Conservation (phyloP, 2,888 invertebrate genomes). For the Athripsodes cinereus region DNA sequence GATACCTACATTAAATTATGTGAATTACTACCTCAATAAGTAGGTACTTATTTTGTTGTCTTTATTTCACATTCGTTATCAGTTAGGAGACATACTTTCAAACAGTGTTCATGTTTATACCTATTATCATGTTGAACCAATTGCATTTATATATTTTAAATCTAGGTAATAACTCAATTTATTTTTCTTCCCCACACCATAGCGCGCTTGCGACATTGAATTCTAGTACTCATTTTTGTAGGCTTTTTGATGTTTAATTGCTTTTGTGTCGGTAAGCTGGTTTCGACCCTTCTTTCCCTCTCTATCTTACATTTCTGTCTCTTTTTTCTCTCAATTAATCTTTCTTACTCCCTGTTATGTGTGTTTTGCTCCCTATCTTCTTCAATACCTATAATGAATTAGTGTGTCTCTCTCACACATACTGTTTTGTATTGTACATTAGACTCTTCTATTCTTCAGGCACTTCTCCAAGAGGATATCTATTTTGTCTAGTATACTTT, state of each 20-base stretch:
- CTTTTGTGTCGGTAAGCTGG: slow-evolving; percentile 16
- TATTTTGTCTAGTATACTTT: not conserved
- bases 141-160: too few species aligned
- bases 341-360: slow-evolving; percentile 6
- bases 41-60: too few species aligned
- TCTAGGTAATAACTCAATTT: too few species aligned
- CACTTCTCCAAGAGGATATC: too few species aligned
- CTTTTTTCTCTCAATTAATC: slow-evolving; percentile 1
- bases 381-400: too few species aligned
- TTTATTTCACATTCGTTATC: too few species aligned
- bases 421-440: not conserved
- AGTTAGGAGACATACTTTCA: too few species aligned
- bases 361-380: not conserved
- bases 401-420: not conserved
- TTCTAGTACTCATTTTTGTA: not conserved
- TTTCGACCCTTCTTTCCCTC: slow-evolving; percentile 1
- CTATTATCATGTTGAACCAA: too few species aligned
- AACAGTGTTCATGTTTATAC: too few species aligned
- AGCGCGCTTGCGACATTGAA: not conserved
- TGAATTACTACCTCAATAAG: too few species aligned
- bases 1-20: too few species aligned
- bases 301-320: not conserved
- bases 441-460: too few species aligned
- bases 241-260: slow-evolving; percentile 24
- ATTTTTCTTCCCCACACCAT: not conserved